Percentiles rank a stretch among this genome's conserved stretches.
phyloP scores from a whole-genome alignment of 2,888 invertebrate species.

The Saturnia pavonia region DNA sequence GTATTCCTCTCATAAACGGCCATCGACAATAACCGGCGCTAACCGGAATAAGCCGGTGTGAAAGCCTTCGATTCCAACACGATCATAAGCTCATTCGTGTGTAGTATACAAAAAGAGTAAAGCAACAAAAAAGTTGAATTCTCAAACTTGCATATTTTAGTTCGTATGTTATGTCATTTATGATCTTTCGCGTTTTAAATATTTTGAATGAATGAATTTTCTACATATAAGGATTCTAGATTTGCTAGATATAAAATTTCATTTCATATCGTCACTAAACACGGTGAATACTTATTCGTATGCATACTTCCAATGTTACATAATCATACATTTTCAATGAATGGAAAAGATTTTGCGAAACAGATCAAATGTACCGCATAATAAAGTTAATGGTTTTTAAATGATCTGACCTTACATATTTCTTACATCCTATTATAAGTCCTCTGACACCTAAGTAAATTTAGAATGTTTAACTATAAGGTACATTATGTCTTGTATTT shows the following conservation, averaged over 20 bases:
- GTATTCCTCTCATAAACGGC: constrained; percentile 29
- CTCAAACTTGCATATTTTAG: not conserved
- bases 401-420: too few relatives aligned
- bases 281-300: too few relatives aligned
- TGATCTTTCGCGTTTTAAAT: not conserved
- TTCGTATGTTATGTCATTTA: not conserved
- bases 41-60: constrained; percentile 40
- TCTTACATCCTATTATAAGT: too few relatives aligned
- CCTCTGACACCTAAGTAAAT: too few relatives aligned
- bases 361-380: too few relatives aligned
- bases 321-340: too few relatives aligned
- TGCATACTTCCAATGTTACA: too few relatives aligned
- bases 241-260: too few relatives aligned
- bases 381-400: too few relatives aligned
- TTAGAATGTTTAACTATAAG: too few relatives aligned
- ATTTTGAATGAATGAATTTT: not conserved
- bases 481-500: not conserved
- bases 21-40: constrained; percentile 31
- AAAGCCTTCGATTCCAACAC: constrained; percentile 37
- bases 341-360: too few relatives aligned
- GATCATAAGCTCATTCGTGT: not conserved
- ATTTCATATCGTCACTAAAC: too few relatives aligned
- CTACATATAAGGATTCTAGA: not conserved
- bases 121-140: not conserved
- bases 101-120: not conserved